Evolutionary conservation across 2,797 vertebrate genomes (phyloP).

Genomic region (Rhinatrema bivittatum): DNA sequence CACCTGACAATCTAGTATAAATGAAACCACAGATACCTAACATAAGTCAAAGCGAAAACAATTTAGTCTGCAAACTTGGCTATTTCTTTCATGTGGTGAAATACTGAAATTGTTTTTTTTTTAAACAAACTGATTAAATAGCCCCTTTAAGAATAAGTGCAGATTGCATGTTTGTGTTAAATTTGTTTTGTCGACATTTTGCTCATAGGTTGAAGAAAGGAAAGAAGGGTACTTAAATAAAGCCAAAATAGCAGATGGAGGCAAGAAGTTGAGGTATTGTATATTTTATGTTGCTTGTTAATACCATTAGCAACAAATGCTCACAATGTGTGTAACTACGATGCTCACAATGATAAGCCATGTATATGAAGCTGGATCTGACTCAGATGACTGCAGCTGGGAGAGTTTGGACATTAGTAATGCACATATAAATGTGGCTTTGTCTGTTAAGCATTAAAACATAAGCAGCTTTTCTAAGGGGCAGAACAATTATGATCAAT

Average conservation of each 20-base stretch:
- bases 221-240: slow-evolving; percentile 84
- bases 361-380: not conserved
- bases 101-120: too few relatives aligned
- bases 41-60: too few relatives aligned
- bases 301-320: too few relatives aligned
- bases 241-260: slow-evolving; percentile 84
- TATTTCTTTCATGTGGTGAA: too few relatives aligned
- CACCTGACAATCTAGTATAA: too few relatives aligned
- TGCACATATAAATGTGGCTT: not conserved
- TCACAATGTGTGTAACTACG: too few relatives aligned
- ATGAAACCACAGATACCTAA: too few relatives aligned
- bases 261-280: slow-evolving; percentile 80
- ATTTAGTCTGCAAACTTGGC: too few relatives aligned
- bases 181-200: slow-evolving; percentile 2
- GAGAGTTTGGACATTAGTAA: not conserved
- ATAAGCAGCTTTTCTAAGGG: not conserved
- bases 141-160: slow-evolving; percentile 17
- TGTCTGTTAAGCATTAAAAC: not conserved
- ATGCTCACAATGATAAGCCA: not conserved
- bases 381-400: not conserved
- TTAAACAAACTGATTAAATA: too few relatives aligned
- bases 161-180: not conserved
- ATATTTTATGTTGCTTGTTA: not conserved
- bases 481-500: not conserved
- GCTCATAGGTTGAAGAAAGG: slow-evolving; percentile 65